Evolutionary conservation across 2,888 invertebrate genomes (phyloP), one percentile per base, ranked within the genome.

Genomic region (Cylloceria caligata): DNA sequence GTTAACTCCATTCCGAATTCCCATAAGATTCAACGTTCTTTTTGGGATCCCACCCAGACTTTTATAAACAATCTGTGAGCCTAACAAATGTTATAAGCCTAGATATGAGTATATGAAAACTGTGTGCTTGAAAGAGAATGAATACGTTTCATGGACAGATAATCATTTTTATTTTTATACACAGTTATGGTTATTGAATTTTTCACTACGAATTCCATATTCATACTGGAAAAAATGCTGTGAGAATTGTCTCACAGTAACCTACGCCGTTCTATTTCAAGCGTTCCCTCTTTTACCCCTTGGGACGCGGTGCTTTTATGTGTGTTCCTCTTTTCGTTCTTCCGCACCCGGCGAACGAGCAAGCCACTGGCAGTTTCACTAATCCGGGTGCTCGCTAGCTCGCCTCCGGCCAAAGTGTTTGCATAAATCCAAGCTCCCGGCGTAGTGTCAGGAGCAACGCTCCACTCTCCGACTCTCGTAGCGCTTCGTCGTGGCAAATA

Each of bases 361-460:
- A 52, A 7, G 55, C 19, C 11, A 34, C 36, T 52, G 65, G 16
- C 19, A 39, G 27, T 47, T 55, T 30, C 75, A 52, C 55, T 67
- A 57, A 57, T 57, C 55, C 57, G 67, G 36, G 45, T 9, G 55
- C 60, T 47, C 36, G 30, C 6, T 39, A 36, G 36, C 52, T 64
- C 49, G 36, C 39, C 34, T n/a, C 49, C 39, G 47, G 42, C 49
- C 81, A 69, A 88, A 88, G 87, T 88, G 88, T 88, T 88, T 87
- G 85, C 89, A 89, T 89, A 89, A 89, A 89, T 89, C 86, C 27
- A 74, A 64, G 64, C 64, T 52, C 21, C 49, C 16, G 49, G 64
- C 39, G 47, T 62, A 47, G 73, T 74, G 73, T 74, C 64, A 64
- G 73, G 52, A 64, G 24, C 73, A 64, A 64, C 47, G 73, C 62